phyloP scores from a whole-genome alignment of 2,888 invertebrate genomes.

The Nemurella pictetii region DNA sequence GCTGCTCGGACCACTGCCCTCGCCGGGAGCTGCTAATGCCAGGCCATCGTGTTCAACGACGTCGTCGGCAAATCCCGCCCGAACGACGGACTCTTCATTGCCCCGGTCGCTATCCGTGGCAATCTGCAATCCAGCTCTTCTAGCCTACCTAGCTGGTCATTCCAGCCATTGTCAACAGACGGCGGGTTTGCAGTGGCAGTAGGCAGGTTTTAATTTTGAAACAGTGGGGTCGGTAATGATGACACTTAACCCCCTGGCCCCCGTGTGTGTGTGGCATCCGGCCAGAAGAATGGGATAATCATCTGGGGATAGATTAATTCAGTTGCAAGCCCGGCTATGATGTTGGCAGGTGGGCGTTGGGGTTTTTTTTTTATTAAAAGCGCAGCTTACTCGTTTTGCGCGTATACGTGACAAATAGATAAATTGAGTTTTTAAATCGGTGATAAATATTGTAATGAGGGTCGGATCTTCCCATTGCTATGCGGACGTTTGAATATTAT shows the following conservation, averaged over 20 bases:
- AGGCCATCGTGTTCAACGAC: background rate
- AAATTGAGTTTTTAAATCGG: too few relatives aligned
- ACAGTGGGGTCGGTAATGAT: background rate
- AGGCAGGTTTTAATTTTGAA: background rate
- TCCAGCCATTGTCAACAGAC: background rate
- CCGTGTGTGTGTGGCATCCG: background rate
- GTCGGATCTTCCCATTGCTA: too few relatives aligned
- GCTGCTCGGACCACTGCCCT: background rate
- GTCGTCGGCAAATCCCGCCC: background rate
- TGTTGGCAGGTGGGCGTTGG: too few relatives aligned
- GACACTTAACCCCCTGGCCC: background rate
- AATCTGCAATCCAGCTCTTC: background rate
- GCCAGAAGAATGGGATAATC: background rate
- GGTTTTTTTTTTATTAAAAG: too few relatives aligned
- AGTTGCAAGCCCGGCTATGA: background rate
- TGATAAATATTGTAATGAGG: too few relatives aligned
- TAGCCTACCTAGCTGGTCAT: background rate
- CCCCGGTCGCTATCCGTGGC: background rate
- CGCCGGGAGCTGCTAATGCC: background rate
- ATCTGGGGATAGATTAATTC: background rate
- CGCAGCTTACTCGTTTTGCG: too few relatives aligned
- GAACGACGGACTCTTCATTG: background rate
- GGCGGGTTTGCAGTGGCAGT: background rate
- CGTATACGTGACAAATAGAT: too few relatives aligned
- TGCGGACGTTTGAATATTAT: too few relatives aligned